Conservation (phyloP, 2,888 invertebrate species). For the Melanostoma mellinum region DNA sequence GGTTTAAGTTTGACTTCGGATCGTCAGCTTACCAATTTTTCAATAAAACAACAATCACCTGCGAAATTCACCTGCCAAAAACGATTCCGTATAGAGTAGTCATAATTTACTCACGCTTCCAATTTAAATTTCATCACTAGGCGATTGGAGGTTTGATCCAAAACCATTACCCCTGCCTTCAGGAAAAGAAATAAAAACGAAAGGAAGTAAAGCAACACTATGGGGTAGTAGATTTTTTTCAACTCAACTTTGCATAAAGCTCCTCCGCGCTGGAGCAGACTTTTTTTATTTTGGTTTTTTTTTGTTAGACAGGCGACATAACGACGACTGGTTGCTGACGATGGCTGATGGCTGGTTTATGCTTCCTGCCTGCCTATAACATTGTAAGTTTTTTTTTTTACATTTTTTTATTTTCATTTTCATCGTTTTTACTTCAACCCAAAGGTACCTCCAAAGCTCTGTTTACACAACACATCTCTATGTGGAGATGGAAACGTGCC, state of each 20-base stretch:
- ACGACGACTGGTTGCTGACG: conserved; percentile 27
- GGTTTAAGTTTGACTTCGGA: too few relatives aligned
- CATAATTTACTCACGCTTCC: conserved; percentile 51
- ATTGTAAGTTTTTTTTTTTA: conserved; percentile 28
- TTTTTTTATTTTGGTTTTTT: conserved; percentile 3
- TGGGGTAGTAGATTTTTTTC: neutral
- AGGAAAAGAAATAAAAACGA: conserved; percentile 23
- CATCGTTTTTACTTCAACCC: neutral
- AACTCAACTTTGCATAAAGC: neutral
- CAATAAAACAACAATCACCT: too few relatives aligned
- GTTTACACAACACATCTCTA: conserved; percentile 17
- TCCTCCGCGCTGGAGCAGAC: neutral
- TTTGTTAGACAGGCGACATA: conserved; percentile 22
- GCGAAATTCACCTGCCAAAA: neutral
- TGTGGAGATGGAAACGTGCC: conserved; percentile 20
- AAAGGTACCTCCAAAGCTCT: neutral
- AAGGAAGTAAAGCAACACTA: conserved; percentile 22
- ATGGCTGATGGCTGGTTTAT: conserved; percentile 40
- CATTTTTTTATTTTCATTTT: neutral
- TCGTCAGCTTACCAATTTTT: too few relatives aligned
- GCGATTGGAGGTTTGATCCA: conserved; percentile 43
- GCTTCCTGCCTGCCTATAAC: neutral
- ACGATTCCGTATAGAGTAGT: neutral
- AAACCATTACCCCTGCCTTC: neutral
- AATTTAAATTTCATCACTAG: conserved; percentile 59